Evolutionary conservation across 2,113 vertebrate genomes (phyloP).

Genomic region (Microtus pennsylvanicus): DNA sequence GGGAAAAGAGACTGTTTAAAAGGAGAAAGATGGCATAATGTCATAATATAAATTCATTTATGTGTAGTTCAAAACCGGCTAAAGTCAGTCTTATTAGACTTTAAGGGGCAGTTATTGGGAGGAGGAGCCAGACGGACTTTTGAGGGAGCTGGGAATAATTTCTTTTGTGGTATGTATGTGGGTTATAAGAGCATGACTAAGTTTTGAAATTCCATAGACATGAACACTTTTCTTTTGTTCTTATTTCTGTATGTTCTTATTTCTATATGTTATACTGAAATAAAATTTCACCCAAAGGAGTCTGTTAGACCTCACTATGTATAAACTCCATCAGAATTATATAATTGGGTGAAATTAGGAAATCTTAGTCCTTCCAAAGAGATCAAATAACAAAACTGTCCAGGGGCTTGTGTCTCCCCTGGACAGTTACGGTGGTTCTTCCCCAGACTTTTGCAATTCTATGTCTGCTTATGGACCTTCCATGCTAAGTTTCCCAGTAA

Average conservation of each 20-base stretch:
- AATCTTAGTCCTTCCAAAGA: slow-evolving; percentile 40
- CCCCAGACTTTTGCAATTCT: not conserved
- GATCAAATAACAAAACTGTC: slow-evolving; percentile 27
- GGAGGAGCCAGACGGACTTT: not conserved
- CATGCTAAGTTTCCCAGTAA: not conserved
- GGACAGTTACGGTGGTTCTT: not conserved
- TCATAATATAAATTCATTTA: not conserved
- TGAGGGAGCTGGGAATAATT: not conserved
- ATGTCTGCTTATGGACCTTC: not conserved
- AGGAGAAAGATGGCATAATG: not conserved
- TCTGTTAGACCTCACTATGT: not conserved
- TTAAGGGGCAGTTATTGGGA: not conserved
- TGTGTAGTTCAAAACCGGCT: not conserved
- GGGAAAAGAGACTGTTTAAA: not conserved
- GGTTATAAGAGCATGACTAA: not conserved
- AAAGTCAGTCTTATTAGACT: slow-evolving; percentile 1
- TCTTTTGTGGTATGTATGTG: not conserved
- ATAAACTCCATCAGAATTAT: not conserved
- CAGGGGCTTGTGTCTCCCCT: not conserved
- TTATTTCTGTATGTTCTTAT: not conserved
- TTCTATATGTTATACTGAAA: slow-evolving; percentile 23
- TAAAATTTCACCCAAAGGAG: not conserved
- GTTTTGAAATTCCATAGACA: slow-evolving; percentile 37
- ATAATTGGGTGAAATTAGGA: not conserved
- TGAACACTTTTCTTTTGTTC: not conserved